Percentiles rank a stretch among this genome's conserved stretches.
Conservation (phyloP, 2,888 invertebrate species). For the Malthinus seriepunctatus region DNA sequence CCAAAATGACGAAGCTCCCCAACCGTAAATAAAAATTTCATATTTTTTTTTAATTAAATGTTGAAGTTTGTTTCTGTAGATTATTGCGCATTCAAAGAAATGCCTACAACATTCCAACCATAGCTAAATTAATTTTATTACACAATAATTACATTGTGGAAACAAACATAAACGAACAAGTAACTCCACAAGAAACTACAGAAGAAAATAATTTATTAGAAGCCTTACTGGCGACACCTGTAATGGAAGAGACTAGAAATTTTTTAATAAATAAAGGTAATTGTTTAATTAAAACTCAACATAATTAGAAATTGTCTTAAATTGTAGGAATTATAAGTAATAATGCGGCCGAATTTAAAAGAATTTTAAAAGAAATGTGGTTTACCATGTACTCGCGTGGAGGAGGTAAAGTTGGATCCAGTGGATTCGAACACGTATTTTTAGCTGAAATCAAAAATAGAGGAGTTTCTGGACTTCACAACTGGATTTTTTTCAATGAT, state of each 20-base stretch:
- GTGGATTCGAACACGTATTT: constrained; percentile 92
- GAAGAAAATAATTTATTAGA: constrained; percentile 84
- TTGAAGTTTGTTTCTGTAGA: constrained; percentile 55
- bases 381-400: constrained; percentile 83
- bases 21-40: constrained; percentile 71
- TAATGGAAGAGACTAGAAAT: constrained; percentile 73
- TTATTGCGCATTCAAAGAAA: constrained; percentile 67
- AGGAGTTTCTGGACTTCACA: constrained; percentile 83
- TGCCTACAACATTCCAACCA: constrained; percentile 70
- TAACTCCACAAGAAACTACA: constrained; percentile 72
- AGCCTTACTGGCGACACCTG: constrained; percentile 73
- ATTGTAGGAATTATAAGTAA: constrained; percentile 62
- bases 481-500: constrained; percentile 84
- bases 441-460: constrained; percentile 82
- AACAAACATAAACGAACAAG: constrained; percentile 73
- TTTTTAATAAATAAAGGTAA: constrained; percentile 65
- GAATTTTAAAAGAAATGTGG: constrained; percentile 75
- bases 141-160: constrained; percentile 86
- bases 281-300: not conserved
- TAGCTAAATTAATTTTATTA: constrained; percentile 72
- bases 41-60: constrained; percentile 2
- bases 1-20: constrained; percentile 71
- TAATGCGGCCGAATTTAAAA: constrained; percentile 71
- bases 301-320: not conserved
- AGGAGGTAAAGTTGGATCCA: constrained; percentile 78